These are phyloP conservation scores for Gouania willdenowi DNA, from an alignment of 2,797 vertebrate genomes.

Conservation along the genomic window DNA sequence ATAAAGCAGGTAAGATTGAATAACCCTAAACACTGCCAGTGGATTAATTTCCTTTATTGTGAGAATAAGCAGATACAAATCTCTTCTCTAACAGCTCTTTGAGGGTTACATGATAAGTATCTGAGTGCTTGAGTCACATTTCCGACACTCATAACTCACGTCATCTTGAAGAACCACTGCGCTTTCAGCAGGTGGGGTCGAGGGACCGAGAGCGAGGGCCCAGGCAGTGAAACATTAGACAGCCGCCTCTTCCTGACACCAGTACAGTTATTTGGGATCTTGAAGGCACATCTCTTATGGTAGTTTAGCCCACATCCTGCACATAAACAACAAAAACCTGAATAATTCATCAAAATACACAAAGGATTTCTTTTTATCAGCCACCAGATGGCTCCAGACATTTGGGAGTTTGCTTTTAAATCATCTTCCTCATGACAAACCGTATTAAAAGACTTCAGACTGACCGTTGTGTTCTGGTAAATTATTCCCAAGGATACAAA, in stretches of 20 bases:
- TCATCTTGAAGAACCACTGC: conserved; percentile 82
- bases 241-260: conserved; percentile 90
- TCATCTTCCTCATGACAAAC: too few relatives aligned
- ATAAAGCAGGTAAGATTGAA: too few relatives aligned
- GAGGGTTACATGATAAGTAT: too few relatives aligned
- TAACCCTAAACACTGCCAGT: too few relatives aligned
- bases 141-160: conserved; percentile 60
- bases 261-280: conserved; percentile 97
- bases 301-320: conserved; percentile 96
- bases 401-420: too few relatives aligned
- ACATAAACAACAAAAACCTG: conserved; percentile 1
- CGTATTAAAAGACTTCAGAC: too few relatives aligned
- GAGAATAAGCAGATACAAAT: neutral
- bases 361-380: neutral
- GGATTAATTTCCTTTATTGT: neutral
- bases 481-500: too few relatives aligned
- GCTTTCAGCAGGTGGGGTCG: conserved; percentile 81
- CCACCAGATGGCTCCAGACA: conserved; percentile 22
- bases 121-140: neutral
- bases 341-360: too few relatives aligned
- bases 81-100: neutral
- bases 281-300: conserved; percentile 97
- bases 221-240: conserved; percentile 91
- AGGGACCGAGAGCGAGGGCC: conserved; percentile 84
- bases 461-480: too few relatives aligned